Evolutionary conservation across 2,888 invertebrate genomes (phyloP), one percentile per base, ranked within the genome.

Genomic region (Cenopis cana): DNA sequence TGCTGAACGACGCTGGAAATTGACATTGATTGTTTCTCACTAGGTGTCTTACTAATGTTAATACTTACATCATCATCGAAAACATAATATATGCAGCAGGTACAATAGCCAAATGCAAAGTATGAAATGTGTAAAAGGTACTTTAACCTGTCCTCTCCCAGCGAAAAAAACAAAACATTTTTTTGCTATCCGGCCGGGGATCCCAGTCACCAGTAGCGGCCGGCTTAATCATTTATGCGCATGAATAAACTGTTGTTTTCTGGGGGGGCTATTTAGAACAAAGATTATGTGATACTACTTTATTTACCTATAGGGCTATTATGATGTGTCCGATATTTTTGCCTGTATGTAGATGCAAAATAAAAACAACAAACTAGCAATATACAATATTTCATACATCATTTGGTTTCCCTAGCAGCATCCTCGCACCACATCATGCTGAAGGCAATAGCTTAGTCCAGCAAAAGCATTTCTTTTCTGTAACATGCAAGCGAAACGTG

Each of bases 1-100:
- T 0, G 90, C 91, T 66, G 91, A 92, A 67, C 88, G 89, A 61
- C 91, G 85, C 92, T 92, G 83, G 2, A 86, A 85, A 24, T 55
- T 18, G 2, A 50, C 10, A 50, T 50, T 8, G 1, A 46, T n/a
- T n/a, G 12, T 46, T 46, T 8, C 4, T 46, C n/a, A 46, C 6
- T n/a, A 6, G 0, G 5, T 24, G 24, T 24, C 1, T 24, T 3
- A 24, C 24, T 4, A 24, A 24, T 24, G 24, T 24, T 24, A 3
- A 24, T 24, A n/a, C n/a, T n/a, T 46, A 6, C 8, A n/a, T 8
- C 46, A 46, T 1, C 8, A 46, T 5, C 6, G 14, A 46, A 41
- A 46, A 46, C n/a, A 46, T 46, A 46, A 46, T 46, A n/a, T 4
- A 46, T 29, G 29, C 5, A 46, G 46, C 46, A n/a, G n/a, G 46